Evolutionary conservation across 2,797 vertebrate species (phyloP).

Genomic region (Phylloscopus collybita): DNA sequence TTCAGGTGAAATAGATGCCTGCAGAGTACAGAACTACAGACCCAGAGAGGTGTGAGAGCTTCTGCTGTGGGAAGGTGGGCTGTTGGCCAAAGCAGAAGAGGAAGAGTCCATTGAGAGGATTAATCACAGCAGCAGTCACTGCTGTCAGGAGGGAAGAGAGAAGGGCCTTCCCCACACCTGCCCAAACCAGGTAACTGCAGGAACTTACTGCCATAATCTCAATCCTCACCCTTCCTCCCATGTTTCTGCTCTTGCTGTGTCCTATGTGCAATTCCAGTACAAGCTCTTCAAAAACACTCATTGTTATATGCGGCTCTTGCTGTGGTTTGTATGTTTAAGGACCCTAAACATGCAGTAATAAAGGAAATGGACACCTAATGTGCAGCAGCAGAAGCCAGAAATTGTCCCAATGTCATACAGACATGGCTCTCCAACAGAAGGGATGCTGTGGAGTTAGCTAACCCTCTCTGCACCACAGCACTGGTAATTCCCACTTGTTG

Average conservation of each 20-base stretch:
- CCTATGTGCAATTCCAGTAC: neutral
- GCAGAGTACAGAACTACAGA: neutral
- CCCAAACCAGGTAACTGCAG: neutral
- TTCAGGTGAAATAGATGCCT: neutral
- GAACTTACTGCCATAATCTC: neutral
- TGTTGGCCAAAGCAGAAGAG: neutral
- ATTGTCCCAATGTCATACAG: neutral
- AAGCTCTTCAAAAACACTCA: neutral
- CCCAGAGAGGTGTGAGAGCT: neutral
- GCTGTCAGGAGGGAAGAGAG: neutral
- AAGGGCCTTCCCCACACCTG: neutral
- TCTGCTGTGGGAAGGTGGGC: neutral
- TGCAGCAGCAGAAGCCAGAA: neutral
- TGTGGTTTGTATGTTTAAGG: neutral
- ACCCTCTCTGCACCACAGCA: neutral
- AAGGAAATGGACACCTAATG: neutral
- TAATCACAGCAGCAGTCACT: neutral
- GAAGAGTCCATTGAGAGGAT: neutral
- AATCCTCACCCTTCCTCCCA: neutral
- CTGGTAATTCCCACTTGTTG: neutral
- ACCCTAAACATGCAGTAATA: neutral
- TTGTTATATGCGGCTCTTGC: neutral
- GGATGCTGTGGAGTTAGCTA: neutral
- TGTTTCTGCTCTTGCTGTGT: neutral
- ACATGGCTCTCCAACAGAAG: neutral